Base-by-base conservation (phyloP, 2,797 vertebrate species). In the Phoxinus dragarum region DNA sequence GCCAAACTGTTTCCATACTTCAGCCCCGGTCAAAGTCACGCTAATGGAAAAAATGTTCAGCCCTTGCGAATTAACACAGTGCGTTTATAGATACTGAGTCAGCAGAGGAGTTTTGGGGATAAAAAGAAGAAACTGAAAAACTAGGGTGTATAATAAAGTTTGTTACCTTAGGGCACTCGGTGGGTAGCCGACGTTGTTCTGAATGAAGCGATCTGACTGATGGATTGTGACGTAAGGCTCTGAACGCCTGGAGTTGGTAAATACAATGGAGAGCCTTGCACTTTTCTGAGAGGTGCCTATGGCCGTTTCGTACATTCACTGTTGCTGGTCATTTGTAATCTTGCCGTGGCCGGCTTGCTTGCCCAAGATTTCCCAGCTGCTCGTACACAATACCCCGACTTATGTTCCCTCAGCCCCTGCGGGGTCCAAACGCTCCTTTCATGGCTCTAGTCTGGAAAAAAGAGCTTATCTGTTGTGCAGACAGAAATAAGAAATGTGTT, bases 31-130 rank as follows among this genome's bases (percentile, higher is more conserved):
- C 98, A 99, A 94, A 99, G 98, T 89, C 98, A 99, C 0, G 98
- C 98, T 88, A 99, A 99, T 0, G 98, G 98, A 85, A 99, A 99
- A 93, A 99, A 99, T 0, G 98, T 99, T 85, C 98, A 99, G 88
- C 98, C 98, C 0, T 92, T 99, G 86, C 94, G 98, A 16, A 98
- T 99, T 94, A 99, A 98, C 94, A 99, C 98, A 0, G 96, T 99
- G 11, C 98, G 98, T 38, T 97, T 99, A 91, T 99, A 93, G 92
- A 88, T 89, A 5, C 9, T 0, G 8, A 77, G 38, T 80, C 71
- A 79, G 61, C 6, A 23, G 21, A 67, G 38, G 17, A 17, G 66
- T 12, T 67, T 2, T 1, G 14, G 27, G 61, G 61, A 66, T 66
- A 16, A 77, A n/a, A 56, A 47, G 8, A 66, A 38, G 34, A 67